These are phyloP conservation scores for Platyrinchus mystaceus DNA, from an alignment of 2,797 vertebrate species.

Conservation along the genomic window DNA sequence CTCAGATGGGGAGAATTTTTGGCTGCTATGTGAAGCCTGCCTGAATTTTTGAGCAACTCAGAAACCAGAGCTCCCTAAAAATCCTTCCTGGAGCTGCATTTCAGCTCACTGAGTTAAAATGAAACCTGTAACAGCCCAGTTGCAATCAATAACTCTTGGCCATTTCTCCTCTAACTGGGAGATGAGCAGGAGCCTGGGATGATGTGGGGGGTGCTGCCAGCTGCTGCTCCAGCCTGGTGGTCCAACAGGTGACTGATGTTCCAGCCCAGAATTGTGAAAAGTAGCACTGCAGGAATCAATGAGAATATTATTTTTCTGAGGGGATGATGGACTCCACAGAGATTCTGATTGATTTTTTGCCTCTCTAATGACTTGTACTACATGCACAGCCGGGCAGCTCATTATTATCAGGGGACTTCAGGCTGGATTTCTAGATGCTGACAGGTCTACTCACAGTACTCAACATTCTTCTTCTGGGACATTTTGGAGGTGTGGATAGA, in stretches of 20 bases:
- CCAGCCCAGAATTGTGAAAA: background rate
- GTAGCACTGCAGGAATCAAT: constrained; percentile 26
- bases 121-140: background rate
- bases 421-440: constrained; percentile 21
- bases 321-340: constrained; percentile 9
- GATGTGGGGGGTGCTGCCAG: background rate
- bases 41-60: background rate
- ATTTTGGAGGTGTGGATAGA: background rate
- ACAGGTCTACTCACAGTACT: background rate
- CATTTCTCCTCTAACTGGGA: background rate
- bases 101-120: background rate
- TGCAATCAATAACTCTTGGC: constrained; percentile 6
- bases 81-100: background rate
- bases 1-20: background rate
- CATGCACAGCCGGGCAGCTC: constrained; percentile 42
- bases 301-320: constrained; percentile 61
- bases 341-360: constrained; percentile 43
- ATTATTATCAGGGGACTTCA: constrained; percentile 38
- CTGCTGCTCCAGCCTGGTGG: constrained; percentile 1
- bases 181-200: constrained; percentile 4
- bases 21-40: background rate
- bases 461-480: background rate
- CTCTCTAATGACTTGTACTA: constrained; percentile 61
- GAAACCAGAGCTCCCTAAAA: background rate
- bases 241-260: constrained; percentile 40